Evolutionary conservation across 2,797 vertebrate genomes (phyloP).

Genomic region (Fistularia tabacaria): DNA sequence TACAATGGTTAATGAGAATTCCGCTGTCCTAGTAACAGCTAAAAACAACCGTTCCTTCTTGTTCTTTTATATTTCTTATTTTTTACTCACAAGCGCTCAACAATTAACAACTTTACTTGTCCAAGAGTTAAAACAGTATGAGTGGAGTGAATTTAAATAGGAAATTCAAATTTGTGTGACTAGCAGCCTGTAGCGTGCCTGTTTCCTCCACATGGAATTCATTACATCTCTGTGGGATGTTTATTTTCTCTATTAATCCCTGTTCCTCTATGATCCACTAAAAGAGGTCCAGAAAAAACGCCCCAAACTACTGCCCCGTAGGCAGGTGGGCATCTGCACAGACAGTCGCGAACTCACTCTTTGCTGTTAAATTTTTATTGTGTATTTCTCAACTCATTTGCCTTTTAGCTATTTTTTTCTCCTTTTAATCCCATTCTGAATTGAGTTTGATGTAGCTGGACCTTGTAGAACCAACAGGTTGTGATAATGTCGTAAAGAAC

Average conservation of each 20-base stretch:
- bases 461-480: constrained; percentile 9
- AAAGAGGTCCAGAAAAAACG: constrained; percentile 30
- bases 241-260: constrained; percentile 76
- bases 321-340: constrained; percentile 30
- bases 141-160: too few relatives aligned
- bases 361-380: constrained; percentile 10
- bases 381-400: constrained; percentile 4
- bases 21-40: too few relatives aligned
- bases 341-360: constrained; percentile 15
- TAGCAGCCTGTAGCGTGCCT: constrained; percentile 44
- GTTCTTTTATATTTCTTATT: too few relatives aligned
- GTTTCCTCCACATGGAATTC: constrained; percentile 68
- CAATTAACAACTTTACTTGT: too few relatives aligned
- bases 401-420: constrained; percentile 6
- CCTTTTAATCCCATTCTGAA: constrained; percentile 1
- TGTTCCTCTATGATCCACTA: constrained; percentile 63
- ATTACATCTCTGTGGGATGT: constrained; percentile 68
- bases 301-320: constrained; percentile 55
- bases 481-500: constrained; percentile 34
- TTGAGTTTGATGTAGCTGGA: constrained; percentile 14
- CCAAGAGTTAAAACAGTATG: too few relatives aligned
- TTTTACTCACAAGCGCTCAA: too few relatives aligned
- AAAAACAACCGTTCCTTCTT: too few relatives aligned
- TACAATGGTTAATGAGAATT: too few relatives aligned
- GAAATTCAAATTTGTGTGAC: background rate